Evolutionary conservation across 2,888 invertebrate species (phyloP).

Genomic region (Xestobium rufovillosum): DNA sequence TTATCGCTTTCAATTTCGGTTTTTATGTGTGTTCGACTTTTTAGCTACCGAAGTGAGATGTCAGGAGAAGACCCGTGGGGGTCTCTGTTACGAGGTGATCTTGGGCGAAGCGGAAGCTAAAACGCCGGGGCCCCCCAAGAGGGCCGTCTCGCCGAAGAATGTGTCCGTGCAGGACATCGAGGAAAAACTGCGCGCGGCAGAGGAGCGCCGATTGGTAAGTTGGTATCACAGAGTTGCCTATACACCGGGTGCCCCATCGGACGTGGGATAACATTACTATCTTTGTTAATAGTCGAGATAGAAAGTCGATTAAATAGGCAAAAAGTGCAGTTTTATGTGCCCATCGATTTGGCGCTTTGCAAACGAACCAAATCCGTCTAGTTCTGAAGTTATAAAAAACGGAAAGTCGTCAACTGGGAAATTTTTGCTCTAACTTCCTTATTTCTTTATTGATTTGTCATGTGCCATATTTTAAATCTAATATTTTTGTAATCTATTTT

Average conservation of each 20-base stretch:
- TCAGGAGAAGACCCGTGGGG: constrained; percentile 88
- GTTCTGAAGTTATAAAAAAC: no score
- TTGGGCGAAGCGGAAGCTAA: constrained; percentile 72
- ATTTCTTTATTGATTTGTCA: no score
- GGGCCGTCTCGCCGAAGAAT: constrained; percentile 56
- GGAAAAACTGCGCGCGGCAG: constrained; percentile 87
- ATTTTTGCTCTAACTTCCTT: no score
- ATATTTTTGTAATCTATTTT: no score
- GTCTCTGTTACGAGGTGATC: constrained; percentile 86
- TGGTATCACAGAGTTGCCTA: no score
- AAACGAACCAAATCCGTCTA: no score
- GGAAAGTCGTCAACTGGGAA: no score
- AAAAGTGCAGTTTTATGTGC: not conserved
- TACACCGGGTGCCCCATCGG: no score
- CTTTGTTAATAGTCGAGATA: no score
- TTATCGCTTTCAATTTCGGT: not conserved
- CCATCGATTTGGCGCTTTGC: not conserved
- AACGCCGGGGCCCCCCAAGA: constrained; percentile 58
- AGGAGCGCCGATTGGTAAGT: constrained; percentile 85
- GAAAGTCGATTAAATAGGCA: no score
- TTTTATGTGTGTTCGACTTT: constrained; percentile 21
- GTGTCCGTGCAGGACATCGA: constrained; percentile 83
- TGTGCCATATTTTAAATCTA: no score
- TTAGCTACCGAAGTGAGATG: constrained; percentile 85
- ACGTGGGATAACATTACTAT: not conserved